phyloP scores from a whole-genome alignment of 2,888 invertebrate genomes.

The Julus scandinavius region DNA sequence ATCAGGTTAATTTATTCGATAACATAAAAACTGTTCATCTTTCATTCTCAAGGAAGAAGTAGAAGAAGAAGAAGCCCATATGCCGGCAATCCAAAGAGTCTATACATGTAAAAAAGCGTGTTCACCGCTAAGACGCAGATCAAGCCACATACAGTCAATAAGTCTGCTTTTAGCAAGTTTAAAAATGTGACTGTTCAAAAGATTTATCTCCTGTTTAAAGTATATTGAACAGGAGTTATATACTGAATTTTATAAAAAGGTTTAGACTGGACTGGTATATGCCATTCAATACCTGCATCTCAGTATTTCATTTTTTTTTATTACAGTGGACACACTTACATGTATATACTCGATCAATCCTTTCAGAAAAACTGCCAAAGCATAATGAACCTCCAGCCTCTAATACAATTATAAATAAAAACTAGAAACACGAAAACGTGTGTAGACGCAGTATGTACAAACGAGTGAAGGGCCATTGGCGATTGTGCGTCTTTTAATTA shows the following conservation, averaged over 20 bases:
- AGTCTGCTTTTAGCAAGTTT: no score
- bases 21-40: neutral
- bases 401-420: neutral
- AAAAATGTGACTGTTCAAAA: no score
- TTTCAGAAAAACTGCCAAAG: neutral
- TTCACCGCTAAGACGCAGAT: no score
- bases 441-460: neutral
- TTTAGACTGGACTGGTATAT: no score
- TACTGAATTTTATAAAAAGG: no score
- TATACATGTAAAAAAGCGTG: no score
- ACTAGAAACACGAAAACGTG: neutral
- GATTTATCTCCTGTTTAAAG: no score
- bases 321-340: neutral
- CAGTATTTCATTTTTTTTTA: no score
- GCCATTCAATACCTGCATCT: no score
- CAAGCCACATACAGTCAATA: no score
- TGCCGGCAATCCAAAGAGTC: no score
- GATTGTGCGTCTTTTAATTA: neutral
- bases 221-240: no score
- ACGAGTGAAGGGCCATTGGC: conserved; percentile 8
- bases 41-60: neutral
- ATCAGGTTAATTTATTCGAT: neutral
- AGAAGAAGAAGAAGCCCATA: neutral
- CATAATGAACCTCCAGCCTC: neutral
- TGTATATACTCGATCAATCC: neutral